Base-by-base conservation (phyloP, 2,797 vertebrate genomes). In the Rhincodon typus region DNA sequence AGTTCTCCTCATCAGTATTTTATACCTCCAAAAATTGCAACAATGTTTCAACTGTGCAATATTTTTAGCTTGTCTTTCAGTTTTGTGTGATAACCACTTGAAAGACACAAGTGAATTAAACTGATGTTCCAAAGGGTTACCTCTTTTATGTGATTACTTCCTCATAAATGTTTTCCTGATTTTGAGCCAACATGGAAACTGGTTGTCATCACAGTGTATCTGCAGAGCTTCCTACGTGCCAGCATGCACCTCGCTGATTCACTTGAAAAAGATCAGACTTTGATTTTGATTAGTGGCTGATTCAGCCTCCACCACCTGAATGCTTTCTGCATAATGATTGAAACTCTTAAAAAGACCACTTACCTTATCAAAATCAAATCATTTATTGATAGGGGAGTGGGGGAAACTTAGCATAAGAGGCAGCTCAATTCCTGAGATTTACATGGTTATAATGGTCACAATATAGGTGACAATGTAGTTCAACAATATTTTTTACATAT, bases 151-250 rank as follows among this genome's bases (percentile, higher is more conserved):
- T 74, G 70, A 74, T 95, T 74, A 74, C 27, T 3, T 19, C 30
- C 50, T 74, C 6, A 70, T 53, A 95, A 95, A 77, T 74, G 23
- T 30, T 77, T 12, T 34, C 42, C 69, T 94, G 69, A 74, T 94
- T 67, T 69, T 93, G 90, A 42, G 90, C 46, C 70, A 74, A 50
- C 94, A 53, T 57, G 69, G 94, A 95, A n/a, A 50, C 70, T 30
- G 94, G 34, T 70, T 95, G 94, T 95, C 94, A 74, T 95, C 94
- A 95, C 67, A 42, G 1, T 72, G 93, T 50, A 94, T 94, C 42
- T 72, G 46, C 69, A 34, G 69, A 77, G 25, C 70, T 74, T 72
- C 25, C 94, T 95, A 95, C 94, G 93, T 72, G 93, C 67, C 69
- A 72, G 93, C 21, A 72, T 46, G 93, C 93, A 94, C 12, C 67